phyloP scores from a whole-genome alignment of 2,797 vertebrate species.

The Amniataba percoides region DNA sequence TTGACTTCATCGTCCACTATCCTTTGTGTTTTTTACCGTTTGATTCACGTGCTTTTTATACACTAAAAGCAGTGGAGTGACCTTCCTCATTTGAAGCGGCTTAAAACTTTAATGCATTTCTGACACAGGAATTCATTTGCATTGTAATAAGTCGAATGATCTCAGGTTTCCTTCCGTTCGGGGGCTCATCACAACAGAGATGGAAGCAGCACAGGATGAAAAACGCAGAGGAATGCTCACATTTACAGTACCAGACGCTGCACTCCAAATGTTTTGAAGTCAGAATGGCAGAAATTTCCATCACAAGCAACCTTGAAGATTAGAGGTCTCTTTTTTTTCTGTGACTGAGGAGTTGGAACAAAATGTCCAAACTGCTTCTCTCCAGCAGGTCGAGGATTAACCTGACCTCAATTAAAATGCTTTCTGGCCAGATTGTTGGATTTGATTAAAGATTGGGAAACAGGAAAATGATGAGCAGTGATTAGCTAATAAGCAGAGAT shows the following conservation, averaged over 20 bases:
- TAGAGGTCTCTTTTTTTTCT: conserved; percentile 7
- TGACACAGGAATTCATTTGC: conserved; percentile 32
- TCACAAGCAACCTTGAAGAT: not conserved
- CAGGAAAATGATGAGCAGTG: conserved; percentile 4
- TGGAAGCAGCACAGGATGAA: conserved; percentile 60
- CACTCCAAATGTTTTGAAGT: conserved; percentile 22
- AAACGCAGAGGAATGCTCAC: conserved; percentile 29
- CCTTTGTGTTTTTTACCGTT: not conserved
- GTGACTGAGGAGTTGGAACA: conserved; percentile 16
- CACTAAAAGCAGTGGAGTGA: not conserved
- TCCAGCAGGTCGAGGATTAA: conserved; percentile 9
- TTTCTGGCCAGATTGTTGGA: conserved; percentile 25
- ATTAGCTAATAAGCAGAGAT: conserved; percentile 5
- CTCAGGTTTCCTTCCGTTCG: conserved; percentile 39
- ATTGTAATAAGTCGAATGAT: conserved; percentile 24
- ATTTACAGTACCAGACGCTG: not conserved
- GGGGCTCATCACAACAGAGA: conserved; percentile 29
- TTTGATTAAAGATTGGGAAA: conserved; percentile 28
- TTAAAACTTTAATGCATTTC: not conserved
- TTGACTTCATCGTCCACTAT: not conserved
- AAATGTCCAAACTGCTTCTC: conserved; percentile 34
- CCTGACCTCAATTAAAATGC: conserved; percentile 26
- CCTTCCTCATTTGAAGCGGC: not conserved
- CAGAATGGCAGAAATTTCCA: conserved; percentile 34
- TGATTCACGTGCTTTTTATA: not conserved